Conservation (phyloP, 2,888 invertebrate genomes). For the Eledona agricola region DNA sequence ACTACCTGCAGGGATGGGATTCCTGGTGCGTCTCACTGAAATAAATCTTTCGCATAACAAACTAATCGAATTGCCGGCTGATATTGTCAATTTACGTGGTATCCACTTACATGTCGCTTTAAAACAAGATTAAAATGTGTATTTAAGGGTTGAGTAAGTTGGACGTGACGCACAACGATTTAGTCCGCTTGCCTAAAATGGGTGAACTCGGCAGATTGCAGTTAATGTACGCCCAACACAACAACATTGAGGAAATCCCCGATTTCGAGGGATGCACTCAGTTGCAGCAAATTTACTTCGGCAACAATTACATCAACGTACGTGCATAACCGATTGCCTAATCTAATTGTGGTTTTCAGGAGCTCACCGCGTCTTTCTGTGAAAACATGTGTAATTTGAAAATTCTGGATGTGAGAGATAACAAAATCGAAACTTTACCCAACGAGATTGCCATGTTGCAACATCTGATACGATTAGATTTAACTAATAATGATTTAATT, state of each 20-base stretch:
- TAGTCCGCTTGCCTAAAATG: slow-evolving; percentile 72
- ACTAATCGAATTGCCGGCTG: slow-evolving; percentile 78
- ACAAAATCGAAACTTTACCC: slow-evolving; percentile 79
- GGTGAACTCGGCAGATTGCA: slow-evolving; percentile 80
- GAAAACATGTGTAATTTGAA: slow-evolving; percentile 77
- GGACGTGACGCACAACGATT: slow-evolving; percentile 77
- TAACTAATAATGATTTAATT: slow-evolving; percentile 77
- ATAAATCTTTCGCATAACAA: slow-evolving; percentile 80
- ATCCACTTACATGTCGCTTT: slow-evolving; percentile 41
- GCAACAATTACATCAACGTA: slow-evolving; percentile 83
- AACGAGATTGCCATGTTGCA: slow-evolving; percentile 80
- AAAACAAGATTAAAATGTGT: slow-evolving; percentile 11
- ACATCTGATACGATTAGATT: slow-evolving; percentile 81
- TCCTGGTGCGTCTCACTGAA: slow-evolving; percentile 78
- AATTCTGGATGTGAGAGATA: slow-evolving; percentile 82
- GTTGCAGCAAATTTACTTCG: slow-evolving; percentile 82
- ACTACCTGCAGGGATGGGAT: slow-evolving; percentile 84
- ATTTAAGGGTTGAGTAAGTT: slow-evolving; percentile 73
- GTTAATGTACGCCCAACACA: slow-evolving; percentile 81
- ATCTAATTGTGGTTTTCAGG: slow-evolving; percentile 60
- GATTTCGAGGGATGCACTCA: slow-evolving; percentile 78
- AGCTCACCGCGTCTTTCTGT: slow-evolving; percentile 75
- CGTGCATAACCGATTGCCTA: not conserved
- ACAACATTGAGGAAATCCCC: slow-evolving; percentile 79
- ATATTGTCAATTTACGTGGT: slow-evolving; percentile 86